Base-by-base conservation (phyloP, 2,888 invertebrate species). In the Pollenia amentaria region DNA sequence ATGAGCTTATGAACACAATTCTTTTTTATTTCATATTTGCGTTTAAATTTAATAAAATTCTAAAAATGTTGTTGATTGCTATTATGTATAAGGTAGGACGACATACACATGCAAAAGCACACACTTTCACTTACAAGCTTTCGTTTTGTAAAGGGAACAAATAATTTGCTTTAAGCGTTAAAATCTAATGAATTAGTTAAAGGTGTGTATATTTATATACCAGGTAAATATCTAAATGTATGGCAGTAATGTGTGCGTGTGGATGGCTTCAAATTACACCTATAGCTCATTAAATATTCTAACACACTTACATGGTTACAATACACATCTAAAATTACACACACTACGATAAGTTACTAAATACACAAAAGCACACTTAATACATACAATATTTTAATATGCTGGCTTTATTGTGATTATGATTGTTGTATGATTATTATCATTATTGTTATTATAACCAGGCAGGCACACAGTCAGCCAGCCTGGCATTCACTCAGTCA, bases 401-500 rank as follows among this genome's bases (percentile, higher is more conserved):
- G 67, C 55, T 72, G 77, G 62, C 76, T 81, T 86, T 82, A 86
- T 88, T 87, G 87, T 75, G 72, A 75, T 84, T 76, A 79, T 84
- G 84, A 85, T 84, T 85, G 75, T 76, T 87, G 84, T 81, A 79
- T 73, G 80, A 84, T 87, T 87, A 79, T 85, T 81, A 85, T 87
- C 82, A 80, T 88, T 85, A 87, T 87, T 85, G 69, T 85, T 83
- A 73, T 84, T 80, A 87, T 53, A 80, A 80, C 84, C 79, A 81
- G 73, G 55, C 81, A 72, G 64, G 76, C 67, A 69, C 1, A 2
- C 48, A 80, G 46, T 12, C 40, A 18, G 18, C 48, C 51, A 65
- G 18, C 48, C 40, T 48, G 60, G 12, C 64, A 51, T 53, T 69
- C 72, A 55, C n/a, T 48, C 8, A 57, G 65, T 38, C 57, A 21